A percentile compares a stretch with the other conserved stretches of the same genome.
phyloP scores from a whole-genome alignment of 92 coral and sea anemone genomes.

The Epizoanthus ramosus region DNA sequence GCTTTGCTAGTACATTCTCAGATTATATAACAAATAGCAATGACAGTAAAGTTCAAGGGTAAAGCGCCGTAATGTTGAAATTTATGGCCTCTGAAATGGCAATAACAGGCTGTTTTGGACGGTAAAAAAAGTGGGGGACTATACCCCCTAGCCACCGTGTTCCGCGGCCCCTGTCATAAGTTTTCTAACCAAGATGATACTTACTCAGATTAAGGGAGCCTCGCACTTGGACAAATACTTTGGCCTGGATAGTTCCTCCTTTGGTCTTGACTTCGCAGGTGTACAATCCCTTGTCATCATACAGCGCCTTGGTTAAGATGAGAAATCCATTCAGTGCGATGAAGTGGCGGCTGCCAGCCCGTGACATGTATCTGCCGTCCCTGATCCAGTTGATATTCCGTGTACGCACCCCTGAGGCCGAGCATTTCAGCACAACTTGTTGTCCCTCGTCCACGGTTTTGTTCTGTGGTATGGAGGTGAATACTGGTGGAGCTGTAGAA shows the following conservation, averaged over 20 bases:
- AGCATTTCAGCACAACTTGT: constrained; percentile 53
- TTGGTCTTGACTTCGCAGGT: constrained; percentile 76
- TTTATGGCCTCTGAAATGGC: no score
- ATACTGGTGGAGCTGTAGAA: constrained; percentile 74
- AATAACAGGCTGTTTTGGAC: no score
- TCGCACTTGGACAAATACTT: constrained; percentile 68
- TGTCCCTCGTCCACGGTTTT: constrained; percentile 65
- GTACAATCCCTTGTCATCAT: constrained; percentile 74
- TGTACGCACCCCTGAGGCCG: constrained; percentile 51
- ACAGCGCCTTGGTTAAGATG: constrained; percentile 41
- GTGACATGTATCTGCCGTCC: constrained; percentile 59
- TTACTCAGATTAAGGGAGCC: constrained; percentile 51
- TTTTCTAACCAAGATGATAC: neutral
- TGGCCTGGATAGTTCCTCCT: constrained; percentile 65
- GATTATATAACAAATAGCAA: no score
- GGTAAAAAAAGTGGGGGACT: no score
- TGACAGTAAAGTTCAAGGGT: no score
- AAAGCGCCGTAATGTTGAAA: no score
- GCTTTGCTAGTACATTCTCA: no score
- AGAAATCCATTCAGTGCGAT: constrained; percentile 45
- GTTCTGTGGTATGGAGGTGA: constrained; percentile 68
- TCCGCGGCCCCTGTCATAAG: no score
- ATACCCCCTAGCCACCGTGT: no score
- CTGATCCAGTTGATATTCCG: constrained; percentile 75
- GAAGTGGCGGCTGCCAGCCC: constrained; percentile 11